A percentile compares a stretch with the other conserved stretches of the same genome.
Conservation (phyloP, 2,797 vertebrate species). For the Diplodus puntazzo region DNA sequence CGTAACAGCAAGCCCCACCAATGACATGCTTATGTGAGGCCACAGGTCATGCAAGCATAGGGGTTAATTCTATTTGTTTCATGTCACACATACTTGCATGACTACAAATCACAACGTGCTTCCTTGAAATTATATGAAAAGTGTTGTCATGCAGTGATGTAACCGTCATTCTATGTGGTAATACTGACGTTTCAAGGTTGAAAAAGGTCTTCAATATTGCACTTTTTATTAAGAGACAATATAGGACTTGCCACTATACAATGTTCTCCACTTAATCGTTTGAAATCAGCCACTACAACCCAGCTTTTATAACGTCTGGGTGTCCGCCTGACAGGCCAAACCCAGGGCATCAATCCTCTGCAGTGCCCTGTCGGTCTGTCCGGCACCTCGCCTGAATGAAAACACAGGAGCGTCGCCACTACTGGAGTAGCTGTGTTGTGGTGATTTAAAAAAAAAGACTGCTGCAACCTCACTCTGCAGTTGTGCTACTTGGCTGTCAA, state of each 20-base stretch:
- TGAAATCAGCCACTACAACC: neutral
- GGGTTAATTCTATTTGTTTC: too few species aligned
- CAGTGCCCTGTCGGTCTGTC: accelerated
- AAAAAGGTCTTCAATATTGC: neutral
- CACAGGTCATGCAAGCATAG: neutral
- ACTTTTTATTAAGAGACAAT: neutral
- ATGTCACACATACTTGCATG: neutral
- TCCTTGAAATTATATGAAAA: neutral
- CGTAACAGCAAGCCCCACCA: neutral
- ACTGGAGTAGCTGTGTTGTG: slow-evolving; percentile 24
- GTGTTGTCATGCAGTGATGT: neutral
- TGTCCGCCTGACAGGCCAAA: neutral
- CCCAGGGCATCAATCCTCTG: neutral
- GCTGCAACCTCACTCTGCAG: neutral
- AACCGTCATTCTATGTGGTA: too few species aligned
- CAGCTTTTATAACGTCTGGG: neutral
- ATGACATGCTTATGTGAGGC: neutral
- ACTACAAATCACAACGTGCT: neutral
- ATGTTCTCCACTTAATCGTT: neutral
- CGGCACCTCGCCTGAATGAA: slow-evolving; percentile 76
- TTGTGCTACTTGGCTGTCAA: neutral
- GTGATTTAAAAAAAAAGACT: neutral
- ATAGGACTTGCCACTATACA: too few species aligned
- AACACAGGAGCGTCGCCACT: slow-evolving; percentile 58
- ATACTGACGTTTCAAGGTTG: neutral